These are phyloP conservation scores for Meganola albula DNA, from an alignment of 2,888 invertebrate species.

Conservation along the genomic window DNA sequence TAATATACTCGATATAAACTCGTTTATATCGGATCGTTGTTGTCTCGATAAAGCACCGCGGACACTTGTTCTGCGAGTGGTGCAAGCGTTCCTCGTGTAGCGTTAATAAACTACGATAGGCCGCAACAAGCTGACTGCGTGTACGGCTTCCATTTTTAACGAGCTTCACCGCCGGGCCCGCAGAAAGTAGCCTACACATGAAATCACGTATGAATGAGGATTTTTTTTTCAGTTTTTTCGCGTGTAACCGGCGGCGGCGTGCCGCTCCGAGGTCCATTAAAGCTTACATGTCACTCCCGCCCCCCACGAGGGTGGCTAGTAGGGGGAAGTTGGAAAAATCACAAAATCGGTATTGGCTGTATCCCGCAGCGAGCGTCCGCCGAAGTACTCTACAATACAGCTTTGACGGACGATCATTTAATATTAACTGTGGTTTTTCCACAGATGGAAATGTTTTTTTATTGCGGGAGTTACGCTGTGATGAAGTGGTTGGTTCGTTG, in stretches of 20 bases:
- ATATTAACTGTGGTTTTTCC: slow-evolving; percentile 77
- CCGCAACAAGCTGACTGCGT: slow-evolving; percentile 68
- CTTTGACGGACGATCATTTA: slow-evolving; percentile 77
- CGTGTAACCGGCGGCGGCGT: slow-evolving; percentile 63
- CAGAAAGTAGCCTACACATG: slow-evolving; percentile 76
- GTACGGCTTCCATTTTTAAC: slow-evolving; percentile 74
- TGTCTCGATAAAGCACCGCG: slow-evolving; percentile 37
- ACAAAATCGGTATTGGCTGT: slow-evolving; percentile 72
- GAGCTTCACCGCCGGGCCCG: slow-evolving; percentile 67
- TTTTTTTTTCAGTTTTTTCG: slow-evolving; percentile 73
- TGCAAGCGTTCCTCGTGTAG: slow-evolving; percentile 45
- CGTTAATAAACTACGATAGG: slow-evolving; percentile 70
- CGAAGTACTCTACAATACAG: slow-evolving; percentile 67
- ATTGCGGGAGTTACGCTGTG: slow-evolving; percentile 64
- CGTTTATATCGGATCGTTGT: too few species aligned
- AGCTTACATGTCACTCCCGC: slow-evolving; percentile 74
- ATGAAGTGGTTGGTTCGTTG: slow-evolving; percentile 71
- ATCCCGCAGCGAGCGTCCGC: slow-evolving; percentile 54
- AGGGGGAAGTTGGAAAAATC: slow-evolving; percentile 55
- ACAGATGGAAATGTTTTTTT: slow-evolving; percentile 76
- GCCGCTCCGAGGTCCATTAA: slow-evolving; percentile 71
- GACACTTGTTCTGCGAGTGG: slow-evolving; percentile 50
- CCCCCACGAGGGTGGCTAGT: slow-evolving; percentile 28
- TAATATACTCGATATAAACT: too few species aligned
- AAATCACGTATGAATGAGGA: slow-evolving; percentile 77